Evolutionary conservation across 2,797 vertebrate species (phyloP).

Genomic region (Parotocinclus haroldoi): DNA sequence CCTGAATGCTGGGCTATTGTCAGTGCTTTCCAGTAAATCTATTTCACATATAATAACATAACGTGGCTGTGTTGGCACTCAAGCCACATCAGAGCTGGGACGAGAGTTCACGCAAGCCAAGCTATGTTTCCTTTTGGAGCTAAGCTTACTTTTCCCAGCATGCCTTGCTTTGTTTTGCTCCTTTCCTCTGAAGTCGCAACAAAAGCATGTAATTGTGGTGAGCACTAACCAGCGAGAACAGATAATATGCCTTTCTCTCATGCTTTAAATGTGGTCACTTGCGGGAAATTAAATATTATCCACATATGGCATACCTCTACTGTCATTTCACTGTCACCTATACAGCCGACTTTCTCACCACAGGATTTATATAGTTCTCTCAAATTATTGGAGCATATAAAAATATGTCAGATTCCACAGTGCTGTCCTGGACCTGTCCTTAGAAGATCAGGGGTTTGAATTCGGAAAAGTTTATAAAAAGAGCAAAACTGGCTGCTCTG

Average conservation of each 20-base stretch:
- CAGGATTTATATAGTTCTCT: conserved; percentile 17
- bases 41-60: conserved; percentile 37
- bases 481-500: no score
- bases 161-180: conserved; percentile 34
- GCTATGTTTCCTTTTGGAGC: conserved; percentile 40
- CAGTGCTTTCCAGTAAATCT: conserved; percentile 31
- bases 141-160: conserved; percentile 38
- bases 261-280: conserved; percentile 15
- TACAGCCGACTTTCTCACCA: conserved; percentile 2
- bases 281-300: conserved; percentile 10
- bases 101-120: conserved; percentile 30
- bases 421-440: no score
- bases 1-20: conserved; percentile 12
- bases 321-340: conserved; percentile 15
- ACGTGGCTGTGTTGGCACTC: conserved; percentile 29
- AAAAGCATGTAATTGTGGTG: conserved; percentile 46
- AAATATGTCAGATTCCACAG: no score
- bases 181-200: conserved; percentile 29
- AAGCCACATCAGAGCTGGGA: conserved; percentile 37
- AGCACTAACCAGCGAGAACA: conserved; percentile 30
- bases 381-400: no score
- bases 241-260: conserved; percentile 38
- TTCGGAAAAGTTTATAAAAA: no score
- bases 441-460: no score
- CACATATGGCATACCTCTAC: conserved; percentile 25